Conservation (phyloP, 2,797 vertebrate species). For the Galagoides demidoff region DNA sequence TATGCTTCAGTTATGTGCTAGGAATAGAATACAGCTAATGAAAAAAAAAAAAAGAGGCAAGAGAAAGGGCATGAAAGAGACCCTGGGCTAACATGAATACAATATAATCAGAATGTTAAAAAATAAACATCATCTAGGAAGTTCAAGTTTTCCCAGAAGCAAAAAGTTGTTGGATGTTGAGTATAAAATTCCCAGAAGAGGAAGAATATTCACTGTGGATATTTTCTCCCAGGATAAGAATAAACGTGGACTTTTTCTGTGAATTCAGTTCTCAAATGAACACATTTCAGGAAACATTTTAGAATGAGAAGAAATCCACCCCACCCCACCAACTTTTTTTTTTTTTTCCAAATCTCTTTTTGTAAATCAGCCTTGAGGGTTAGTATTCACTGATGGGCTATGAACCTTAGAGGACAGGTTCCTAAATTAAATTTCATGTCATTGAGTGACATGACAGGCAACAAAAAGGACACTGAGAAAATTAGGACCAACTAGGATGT, state of each 20-base stretch:
- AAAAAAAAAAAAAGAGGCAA: background rate
- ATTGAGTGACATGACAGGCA: background rate
- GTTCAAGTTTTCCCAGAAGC: background rate
- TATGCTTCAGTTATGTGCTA: background rate
- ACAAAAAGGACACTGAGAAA: conserved; percentile 41
- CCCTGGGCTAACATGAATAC: background rate
- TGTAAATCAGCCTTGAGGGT: background rate
- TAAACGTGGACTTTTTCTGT: background rate
- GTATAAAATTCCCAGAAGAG: background rate
- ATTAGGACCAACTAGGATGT: background rate
- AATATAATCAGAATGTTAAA: conserved; percentile 37
- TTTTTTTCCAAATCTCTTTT: background rate
- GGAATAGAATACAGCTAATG: background rate
- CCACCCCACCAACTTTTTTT: background rate
- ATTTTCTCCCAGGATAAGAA: conserved; percentile 22
- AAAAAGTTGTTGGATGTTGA: background rate
- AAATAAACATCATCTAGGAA: conserved; percentile 6
- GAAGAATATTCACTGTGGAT: background rate
- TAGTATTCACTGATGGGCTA: background rate
- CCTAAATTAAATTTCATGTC: background rate
- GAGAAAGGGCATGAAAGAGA: conserved; percentile 5
- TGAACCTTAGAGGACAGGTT: background rate
- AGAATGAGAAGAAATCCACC: background rate
- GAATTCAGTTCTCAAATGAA: background rate
- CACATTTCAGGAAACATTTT: background rate